Base-by-base conservation (phyloP, 2,113 vertebrate species). In the Hemichromis elongatus region DNA sequence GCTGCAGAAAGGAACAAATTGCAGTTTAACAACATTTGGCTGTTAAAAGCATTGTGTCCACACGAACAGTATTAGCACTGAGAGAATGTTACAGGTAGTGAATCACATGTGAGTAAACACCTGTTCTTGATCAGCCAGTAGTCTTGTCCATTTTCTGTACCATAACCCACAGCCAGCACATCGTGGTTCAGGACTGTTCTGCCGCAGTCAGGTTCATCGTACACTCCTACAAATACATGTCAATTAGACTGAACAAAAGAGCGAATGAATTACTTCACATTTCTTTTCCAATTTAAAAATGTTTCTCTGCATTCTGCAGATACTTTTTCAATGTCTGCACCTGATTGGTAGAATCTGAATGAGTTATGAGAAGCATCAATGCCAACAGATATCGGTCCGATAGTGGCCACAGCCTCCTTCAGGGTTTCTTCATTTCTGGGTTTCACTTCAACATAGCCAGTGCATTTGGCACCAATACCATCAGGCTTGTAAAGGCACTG, bases 91-190 rank as follows among this genome's bases (percentile, higher is more conserved):
- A n/a, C 18, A 63, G 35, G 9, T 63, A 63, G 30, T 63, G 30
- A 63, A 1, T 56, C 14, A 77, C 6, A 26, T 79, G 2, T 13
- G 33, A 95, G 96, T 97, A 87, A 97, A 42, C 42, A 68, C 63
- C 63, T 68, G 63, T 68, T 68, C 63, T 68, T 97, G 11, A 97
- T 93, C 77, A 97, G 77, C 96, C 96, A 97, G 85, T 94, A 96
- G 90, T 96, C 94, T 0, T 88, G 18, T 40, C 87, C 87, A 1
- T 53, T n/a, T 0, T 94, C 56, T 14, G 54, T 85, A 66, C 94
- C 93, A 3, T 97, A 97, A 24, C 96, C 96, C 28, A 97, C 95
- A 26, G 90, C 96, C 80, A 97, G 87, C 0, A 97, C 95, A 1
- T 91, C 96, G 2, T 97, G 96, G 89, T 96, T 86, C 84, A 96